Conservation (phyloP, 2,888 invertebrate species). For the Lasioglossum villosulum region DNA sequence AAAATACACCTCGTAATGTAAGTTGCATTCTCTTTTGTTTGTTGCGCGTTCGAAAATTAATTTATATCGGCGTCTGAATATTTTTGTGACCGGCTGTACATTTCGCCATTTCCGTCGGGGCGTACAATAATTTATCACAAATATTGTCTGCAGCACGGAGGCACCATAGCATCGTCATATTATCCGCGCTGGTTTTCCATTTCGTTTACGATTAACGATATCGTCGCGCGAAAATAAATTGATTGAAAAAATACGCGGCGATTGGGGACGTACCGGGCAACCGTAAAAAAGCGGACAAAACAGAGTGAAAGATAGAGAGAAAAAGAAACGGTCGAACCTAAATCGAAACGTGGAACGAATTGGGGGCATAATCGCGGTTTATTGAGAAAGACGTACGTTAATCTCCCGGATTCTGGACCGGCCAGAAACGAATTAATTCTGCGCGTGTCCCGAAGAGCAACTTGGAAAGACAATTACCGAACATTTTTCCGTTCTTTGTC, state of each 20-base stretch:
- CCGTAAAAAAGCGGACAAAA: not conserved
- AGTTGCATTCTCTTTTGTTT: not conserved
- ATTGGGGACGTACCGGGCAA: constrained; percentile 50
- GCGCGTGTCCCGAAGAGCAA: constrained; percentile 32
- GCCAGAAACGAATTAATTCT: constrained; percentile 60
- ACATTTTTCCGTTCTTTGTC: constrained; percentile 15
- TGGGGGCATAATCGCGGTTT: constrained; percentile 70
- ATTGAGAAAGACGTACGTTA: constrained; percentile 74
- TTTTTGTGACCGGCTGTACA: constrained; percentile 26
- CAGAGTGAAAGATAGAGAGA: constrained; percentile 20
- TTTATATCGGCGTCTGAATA: not conserved
- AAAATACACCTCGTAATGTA: not conserved
- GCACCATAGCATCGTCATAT: constrained; percentile 10
- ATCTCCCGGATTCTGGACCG: constrained; percentile 77
- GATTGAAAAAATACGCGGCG: constrained; percentile 70
- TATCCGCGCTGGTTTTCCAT: constrained; percentile 23
- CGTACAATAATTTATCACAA: constrained; percentile 38
- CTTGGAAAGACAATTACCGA: constrained; percentile 7
- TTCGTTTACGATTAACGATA: constrained; percentile 53
- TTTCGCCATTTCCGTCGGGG: constrained; percentile 46
- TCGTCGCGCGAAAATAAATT: constrained; percentile 57
- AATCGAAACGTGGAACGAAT: constrained; percentile 28
- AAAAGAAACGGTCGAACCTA: constrained; percentile 49
- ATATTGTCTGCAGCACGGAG: constrained; percentile 12
- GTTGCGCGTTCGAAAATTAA: not conserved